Conservation (phyloP, 2,113 vertebrate species). For the Tenebrosternarchus preto region DNA sequence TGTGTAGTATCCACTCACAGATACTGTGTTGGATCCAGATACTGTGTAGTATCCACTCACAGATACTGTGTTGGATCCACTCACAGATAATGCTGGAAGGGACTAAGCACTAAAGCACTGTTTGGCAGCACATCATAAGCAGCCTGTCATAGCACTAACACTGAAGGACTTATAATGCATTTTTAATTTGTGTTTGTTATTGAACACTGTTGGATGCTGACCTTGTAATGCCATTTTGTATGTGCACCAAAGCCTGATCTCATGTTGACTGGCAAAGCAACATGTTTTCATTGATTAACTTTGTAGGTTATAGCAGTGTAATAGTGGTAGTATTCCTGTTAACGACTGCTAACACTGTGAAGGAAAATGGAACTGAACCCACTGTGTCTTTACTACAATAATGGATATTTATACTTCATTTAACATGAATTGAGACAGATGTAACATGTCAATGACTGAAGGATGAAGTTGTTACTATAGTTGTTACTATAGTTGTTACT, state of each 20-base stretch:
- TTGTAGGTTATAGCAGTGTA: conserved; percentile 1
- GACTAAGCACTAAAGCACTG: conserved; percentile 27
- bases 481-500: conserved; percentile 15
- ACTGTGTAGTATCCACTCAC: not conserved
- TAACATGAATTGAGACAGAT: not conserved
- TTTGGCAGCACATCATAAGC: conserved; percentile 26
- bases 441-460: not conserved
- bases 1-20: not conserved
- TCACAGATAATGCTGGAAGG: no score
- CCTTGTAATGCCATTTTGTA: conserved; percentile 20
- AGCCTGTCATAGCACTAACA: conserved; percentile 59
- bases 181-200: conserved; percentile 31
- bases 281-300: conserved; percentile 14
- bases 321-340: conserved; percentile 27
- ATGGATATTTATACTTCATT: not conserved
- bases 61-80: no score
- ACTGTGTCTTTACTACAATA: not conserved
- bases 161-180: conserved; percentile 14
- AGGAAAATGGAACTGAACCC: not conserved
- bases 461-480: conserved; percentile 17
- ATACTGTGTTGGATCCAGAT: no score
- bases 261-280: conserved; percentile 47
- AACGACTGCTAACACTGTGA: conserved; percentile 24
- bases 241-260: conserved; percentile 62
- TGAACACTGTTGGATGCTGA: conserved; percentile 21